A percentile compares a stretch with the other conserved stretches of the same genome.
These are phyloP conservation scores for Podarcis raffonei DNA, from an alignment of 2,113 vertebrate species.

Conservation along the genomic window DNA sequence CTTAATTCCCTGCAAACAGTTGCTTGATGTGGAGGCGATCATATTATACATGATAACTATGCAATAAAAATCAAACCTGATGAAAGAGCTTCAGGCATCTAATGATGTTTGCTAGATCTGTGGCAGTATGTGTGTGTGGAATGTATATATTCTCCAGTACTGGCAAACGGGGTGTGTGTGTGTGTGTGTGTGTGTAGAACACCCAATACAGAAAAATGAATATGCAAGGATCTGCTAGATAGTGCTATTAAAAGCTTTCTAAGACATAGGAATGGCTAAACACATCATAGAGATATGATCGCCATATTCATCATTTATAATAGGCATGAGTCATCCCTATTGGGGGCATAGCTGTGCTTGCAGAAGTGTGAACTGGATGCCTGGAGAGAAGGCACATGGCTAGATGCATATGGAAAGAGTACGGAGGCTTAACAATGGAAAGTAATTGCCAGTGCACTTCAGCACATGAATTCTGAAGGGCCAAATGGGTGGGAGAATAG, in stretches of 20 bases:
- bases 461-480: no score
- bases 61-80: background rate
- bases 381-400: no score
- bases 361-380: no score
- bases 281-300: background rate
- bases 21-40: background rate
- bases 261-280: background rate
- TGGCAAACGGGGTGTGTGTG: background rate
- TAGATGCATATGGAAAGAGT: no score
- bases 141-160: background rate
- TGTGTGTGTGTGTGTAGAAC: background rate
- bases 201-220: background rate
- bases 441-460: background rate
- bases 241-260: background rate
- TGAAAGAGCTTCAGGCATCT: conserved; percentile 24
- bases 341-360: no score
- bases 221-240: no score
- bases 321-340: background rate
- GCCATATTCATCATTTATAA: background rate
- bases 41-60: background rate
- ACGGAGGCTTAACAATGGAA: background rate
- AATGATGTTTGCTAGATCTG: background rate
- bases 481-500: background rate
- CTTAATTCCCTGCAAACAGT: conserved; percentile 17
- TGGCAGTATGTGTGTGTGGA: background rate